Evolutionary conservation across 2,113 vertebrate genomes (phyloP).

Genomic region (Nansenia antarctica): DNA sequence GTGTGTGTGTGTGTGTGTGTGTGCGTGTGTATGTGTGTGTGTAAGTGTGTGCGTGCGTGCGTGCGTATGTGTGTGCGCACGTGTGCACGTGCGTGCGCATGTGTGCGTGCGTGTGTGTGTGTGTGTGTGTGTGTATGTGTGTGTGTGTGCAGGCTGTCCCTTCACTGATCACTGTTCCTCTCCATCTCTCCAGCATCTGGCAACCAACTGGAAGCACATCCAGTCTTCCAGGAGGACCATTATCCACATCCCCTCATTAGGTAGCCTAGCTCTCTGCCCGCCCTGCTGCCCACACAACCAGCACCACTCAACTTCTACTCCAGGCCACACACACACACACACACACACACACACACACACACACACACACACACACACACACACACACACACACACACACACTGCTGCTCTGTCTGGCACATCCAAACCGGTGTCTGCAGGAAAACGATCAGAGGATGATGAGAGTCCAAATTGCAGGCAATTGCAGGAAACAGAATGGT

Average conservation of each 20-base stretch:
- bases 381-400: neutral
- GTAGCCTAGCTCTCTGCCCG: too few species aligned
- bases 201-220: constrained; percentile 98
- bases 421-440: constrained; percentile 98
- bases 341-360: neutral
- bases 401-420: too few species aligned
- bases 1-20: too few species aligned
- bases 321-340: constrained; percentile 28
- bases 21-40: constrained; percentile 42
- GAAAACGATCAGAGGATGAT: constrained; percentile 96
- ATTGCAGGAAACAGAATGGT: constrained; percentile 51
- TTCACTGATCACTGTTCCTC: constrained; percentile 90
- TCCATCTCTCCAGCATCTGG: constrained; percentile 94
- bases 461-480: constrained; percentile 88
- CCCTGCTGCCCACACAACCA: too few species aligned
- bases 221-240: constrained; percentile 97
- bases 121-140: constrained; percentile 22
- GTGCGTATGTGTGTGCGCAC: constrained; percentile 51
- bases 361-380: constrained; percentile 15
- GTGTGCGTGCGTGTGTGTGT: constrained; percentile 15
- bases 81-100: constrained; percentile 35
- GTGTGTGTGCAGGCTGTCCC: constrained; percentile 57
- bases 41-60: constrained; percentile 55
- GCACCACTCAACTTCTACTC: neutral
- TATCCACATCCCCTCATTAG: constrained; percentile 99